Base-by-base conservation (phyloP, 2,888 invertebrate species). In the Chelonus formosanus region DNA sequence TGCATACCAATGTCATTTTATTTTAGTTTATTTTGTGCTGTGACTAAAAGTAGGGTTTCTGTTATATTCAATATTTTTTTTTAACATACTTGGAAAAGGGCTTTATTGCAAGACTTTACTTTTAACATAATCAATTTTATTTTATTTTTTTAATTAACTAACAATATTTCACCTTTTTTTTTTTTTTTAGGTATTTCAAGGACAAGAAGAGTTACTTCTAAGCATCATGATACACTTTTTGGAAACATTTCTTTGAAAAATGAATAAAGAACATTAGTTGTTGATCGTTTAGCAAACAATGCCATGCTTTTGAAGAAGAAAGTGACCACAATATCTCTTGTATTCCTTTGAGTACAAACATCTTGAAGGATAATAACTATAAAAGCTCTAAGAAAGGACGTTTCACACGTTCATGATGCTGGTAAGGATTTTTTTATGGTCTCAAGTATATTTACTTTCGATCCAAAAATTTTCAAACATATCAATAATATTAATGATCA, bases 231-330 rank as follows among this genome's bases (percentile, higher is more conserved):
- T 8, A 44, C 6, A 44, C 6, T 5, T 44, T 44, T 44, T 7
- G 44, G 7, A 44, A 44, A 44, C 4, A n/a, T 8, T 0, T 4
- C 7, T 44, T 44, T 44, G 44, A 20, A 20, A 20, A 2, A 20
- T 20, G 70, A 75, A 78, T 80, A 80, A 81, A 76, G 80, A 75
- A 77, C 70, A 72, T 71, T 69, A 69, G 72, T 79, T 80, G 80
- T 81, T 81, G 80, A 82, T 76, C 77, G 74, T 75, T 81, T 68
- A 70, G 76, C 78, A 82, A 81, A 82, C 80, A 81, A 76, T 74
- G 67, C 67, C 65, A 62, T 53, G 34, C 36, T 67, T 59, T 60
- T 60, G 20, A 20, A 20, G 20, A 20, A 59, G 65, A 67, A 62
- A 63, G 67, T 71, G 72, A 69, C 71, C 68, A 70, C 69, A 71